Evolutionary conservation across 30 jellyfish, hydroid and myxozoan species (phyloP).

Genomic region (Rhopilema esculentum): DNA sequence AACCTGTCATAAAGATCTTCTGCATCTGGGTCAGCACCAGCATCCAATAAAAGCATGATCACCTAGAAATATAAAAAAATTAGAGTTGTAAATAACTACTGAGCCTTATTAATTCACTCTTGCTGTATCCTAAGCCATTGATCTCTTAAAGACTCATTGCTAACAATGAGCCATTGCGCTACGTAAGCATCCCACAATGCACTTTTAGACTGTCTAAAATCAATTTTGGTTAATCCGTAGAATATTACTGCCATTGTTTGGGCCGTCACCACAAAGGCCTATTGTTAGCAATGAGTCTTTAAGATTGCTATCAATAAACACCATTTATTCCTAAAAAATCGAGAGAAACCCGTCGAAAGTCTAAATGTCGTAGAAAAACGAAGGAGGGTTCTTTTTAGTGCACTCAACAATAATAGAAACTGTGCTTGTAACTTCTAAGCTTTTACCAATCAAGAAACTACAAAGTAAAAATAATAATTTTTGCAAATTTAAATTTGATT

Average conservation of each 20-base stretch:
- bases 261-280: background rate
- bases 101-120: background rate
- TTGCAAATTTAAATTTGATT: no score
- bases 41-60: constrained; percentile 62
- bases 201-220: background rate
- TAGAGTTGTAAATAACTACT: background rate
- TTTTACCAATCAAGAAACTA: no score
- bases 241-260: background rate
- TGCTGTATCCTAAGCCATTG: no score
- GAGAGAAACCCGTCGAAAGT: no score
- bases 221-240: no score
- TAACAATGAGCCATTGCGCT: background rate
- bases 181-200: background rate
- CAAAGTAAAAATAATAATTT: no score
- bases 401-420: no score
- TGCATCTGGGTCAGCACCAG: constrained; percentile 65
- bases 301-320: no score
- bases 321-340: no score
- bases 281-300: background rate
- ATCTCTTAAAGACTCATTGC: background rate
- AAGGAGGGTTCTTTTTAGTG: no score
- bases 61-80: constrained; percentile 21
- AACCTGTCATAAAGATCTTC: constrained; percentile 79
- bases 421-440: no score
- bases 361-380: no score